Percentiles rank a stretch among this genome's conserved stretches.
phyloP scores from a whole-genome alignment of 1,140 invertebrate species.

The Drosophila baimaii region DNA sequence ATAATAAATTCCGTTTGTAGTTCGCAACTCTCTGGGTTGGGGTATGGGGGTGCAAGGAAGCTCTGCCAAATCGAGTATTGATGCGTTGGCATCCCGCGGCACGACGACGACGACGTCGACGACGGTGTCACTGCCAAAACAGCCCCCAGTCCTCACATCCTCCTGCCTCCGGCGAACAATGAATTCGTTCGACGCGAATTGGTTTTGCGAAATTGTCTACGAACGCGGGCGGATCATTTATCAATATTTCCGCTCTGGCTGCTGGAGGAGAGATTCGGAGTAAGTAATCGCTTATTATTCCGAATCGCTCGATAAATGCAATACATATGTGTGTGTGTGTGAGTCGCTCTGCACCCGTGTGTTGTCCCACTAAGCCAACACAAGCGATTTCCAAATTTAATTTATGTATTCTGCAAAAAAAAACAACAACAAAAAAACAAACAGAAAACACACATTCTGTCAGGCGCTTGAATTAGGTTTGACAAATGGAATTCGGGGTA shows the following conservation, averaged over 20 bases:
- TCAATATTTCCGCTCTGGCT: constrained; percentile 67
- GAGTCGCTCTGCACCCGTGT: neutral
- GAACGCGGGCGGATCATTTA: constrained; percentile 64
- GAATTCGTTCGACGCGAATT: constrained; percentile 56
- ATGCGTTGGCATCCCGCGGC: constrained; percentile 66
- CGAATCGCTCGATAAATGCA: constrained; percentile 61
- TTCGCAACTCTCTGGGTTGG: constrained; percentile 40
- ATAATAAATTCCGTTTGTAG: constrained; percentile 75
- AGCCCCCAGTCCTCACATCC: neutral
- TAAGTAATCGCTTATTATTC: constrained; percentile 68
- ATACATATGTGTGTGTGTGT: neutral
- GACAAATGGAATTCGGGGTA: constrained; percentile 31
- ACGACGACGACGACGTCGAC: constrained; percentile 4
- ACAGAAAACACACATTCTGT: constrained; percentile 19
- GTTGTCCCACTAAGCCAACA: constrained; percentile 28
- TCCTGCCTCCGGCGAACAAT: constrained; percentile 51
- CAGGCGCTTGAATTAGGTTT: constrained; percentile 19
- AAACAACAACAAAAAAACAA: neutral
- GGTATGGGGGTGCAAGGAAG: neutral
- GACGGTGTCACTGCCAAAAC: constrained; percentile 51
- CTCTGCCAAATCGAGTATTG: constrained; percentile 65
- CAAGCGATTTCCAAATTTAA: constrained; percentile 29
- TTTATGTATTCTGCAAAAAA: constrained; percentile 11
- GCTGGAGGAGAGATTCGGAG: constrained; percentile 15
- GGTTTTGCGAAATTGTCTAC: constrained; percentile 60